phyloP scores from a whole-genome alignment of 2,113 vertebrate genomes.

The Leptobrachium ailaonicum region DNA sequence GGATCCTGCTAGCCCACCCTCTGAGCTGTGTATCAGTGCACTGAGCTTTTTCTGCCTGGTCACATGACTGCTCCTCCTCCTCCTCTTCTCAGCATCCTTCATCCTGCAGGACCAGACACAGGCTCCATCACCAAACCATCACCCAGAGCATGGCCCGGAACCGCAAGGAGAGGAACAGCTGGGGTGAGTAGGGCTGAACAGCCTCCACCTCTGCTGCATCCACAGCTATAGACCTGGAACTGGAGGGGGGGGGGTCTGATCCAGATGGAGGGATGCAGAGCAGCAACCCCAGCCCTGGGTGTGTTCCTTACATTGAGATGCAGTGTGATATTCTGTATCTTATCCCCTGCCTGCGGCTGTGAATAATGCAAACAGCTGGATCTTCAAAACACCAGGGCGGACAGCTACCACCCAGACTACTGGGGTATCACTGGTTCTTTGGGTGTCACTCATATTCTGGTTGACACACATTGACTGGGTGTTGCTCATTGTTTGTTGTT shows the following conservation, averaged over 20 bases:
- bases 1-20: background rate
- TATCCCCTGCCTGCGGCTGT: no score
- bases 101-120: slow-evolving; percentile 38
- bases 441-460: no score
- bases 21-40: slow-evolving; percentile 15
- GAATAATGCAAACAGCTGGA: no score
- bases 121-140: slow-evolving; percentile 48
- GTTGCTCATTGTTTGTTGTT: no score
- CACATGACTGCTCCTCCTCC: slow-evolving; percentile 31
- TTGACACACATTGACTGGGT: no score
- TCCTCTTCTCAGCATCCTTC: slow-evolving; percentile 27
- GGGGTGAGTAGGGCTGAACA: slow-evolving; percentile 76
- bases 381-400: no score
- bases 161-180: slow-evolving; percentile 87
- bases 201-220: background rate
- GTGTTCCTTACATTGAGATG: slow-evolving; percentile 10
- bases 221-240: no score
- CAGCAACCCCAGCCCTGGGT: slow-evolving; percentile 6
- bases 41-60: slow-evolving; percentile 8
- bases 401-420: no score
- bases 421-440: no score
- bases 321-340: background rate
- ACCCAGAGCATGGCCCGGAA: slow-evolving; percentile 39
- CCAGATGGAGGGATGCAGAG: background rate
- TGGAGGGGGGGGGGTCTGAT: background rate